Evolutionary conservation across 2,113 vertebrate species (phyloP), one percentile per base, ranked within the genome.

Genomic region (Corythoichthys intestinalis): DNA sequence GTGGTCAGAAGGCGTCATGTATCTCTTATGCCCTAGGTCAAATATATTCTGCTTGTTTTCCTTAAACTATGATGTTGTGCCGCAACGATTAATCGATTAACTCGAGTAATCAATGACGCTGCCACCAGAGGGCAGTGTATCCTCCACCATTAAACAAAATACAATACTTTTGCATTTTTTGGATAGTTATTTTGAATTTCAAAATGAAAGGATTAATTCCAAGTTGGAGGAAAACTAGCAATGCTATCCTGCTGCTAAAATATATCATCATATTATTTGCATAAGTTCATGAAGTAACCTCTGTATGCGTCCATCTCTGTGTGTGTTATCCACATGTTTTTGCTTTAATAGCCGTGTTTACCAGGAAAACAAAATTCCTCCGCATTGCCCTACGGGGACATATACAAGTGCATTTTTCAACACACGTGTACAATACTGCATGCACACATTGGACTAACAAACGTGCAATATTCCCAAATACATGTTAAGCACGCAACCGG

Each of bases 321-420:
- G 72, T 75, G 62, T 81, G 67, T 37, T 65, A 85, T 81, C 72
- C 79, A 77, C 83, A 79, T 88, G 83, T 85, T 74, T 75, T 77
- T 79, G 66, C 70, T 89, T 88, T 83, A 85, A 77, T 70, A 63
- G 70, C 75, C 82, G 76, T 84, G 84, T 88, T 90, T 89, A 87
- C 82, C 50, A 73, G 84, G 34, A 65, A 66, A 71, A 53, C 65
- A 46, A 78, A 77, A 79, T 79, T 83, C 78, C 68, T 76, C 64
- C 57, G 68, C 41, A 75, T 83, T 48, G 39, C 52, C 65, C 80
- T 80, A 76, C 13, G 59, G 66, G 82, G 66, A 65, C 58, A 69
- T 46, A 84, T 79, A 82, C 69, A 54, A 79, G 70, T 81, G 53
- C 65, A 76, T 69, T 77, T 44, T 67, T 48, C 39, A 48, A 73